Base-by-base conservation (phyloP, 2,888 invertebrate species). In the Timema podura region DNA sequence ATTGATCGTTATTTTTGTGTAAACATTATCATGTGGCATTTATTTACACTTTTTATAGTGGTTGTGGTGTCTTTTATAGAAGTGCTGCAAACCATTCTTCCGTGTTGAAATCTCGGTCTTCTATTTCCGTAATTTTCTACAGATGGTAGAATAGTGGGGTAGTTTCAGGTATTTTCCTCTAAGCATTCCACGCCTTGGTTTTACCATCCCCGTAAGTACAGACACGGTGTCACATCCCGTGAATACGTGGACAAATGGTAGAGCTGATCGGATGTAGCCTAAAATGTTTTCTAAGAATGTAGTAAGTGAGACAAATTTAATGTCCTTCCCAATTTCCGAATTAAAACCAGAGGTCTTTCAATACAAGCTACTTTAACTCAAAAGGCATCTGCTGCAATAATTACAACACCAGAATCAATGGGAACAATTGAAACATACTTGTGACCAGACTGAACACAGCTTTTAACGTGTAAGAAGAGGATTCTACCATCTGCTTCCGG, bases 381-480 rank as follows among this genome's bases (percentile, higher is more conserved):
- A 30, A 61, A 61, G 61, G 44, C 30, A 61, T 16, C 16, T 61
- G 61, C 61, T 61, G 61, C 61, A 61, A 16, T 44, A 61, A 61
- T 45, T 30, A 61, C 61, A 16, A 61, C 2, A 30, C 30, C 61
- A 3, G 44, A 61, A 61, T 61, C 44, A 30, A 61, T 45, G 30
- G 61, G 16, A 61, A 16, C 61, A 61, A 61, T 30, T 9, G 13
- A 30, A 30, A 44, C 30, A 16, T 61, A 45, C 2, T 30, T 61
- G 45, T 61, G 61, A 16, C 59, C 61, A 61, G 5, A 10, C 44
- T 61, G 11, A 61, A 59, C 44, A 44, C 61, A 30, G 61, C 30
- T 44, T 61, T 61, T 61, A 30, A 61, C 2, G 45, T 61, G 61
- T 61, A 61, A n/a, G 30, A 15, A 13, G 30, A 15, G 16, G 5